Evolutionary conservation across 2,797 vertebrate genomes (phyloP).

Genomic region (Peromyscus attwateri): DNA sequence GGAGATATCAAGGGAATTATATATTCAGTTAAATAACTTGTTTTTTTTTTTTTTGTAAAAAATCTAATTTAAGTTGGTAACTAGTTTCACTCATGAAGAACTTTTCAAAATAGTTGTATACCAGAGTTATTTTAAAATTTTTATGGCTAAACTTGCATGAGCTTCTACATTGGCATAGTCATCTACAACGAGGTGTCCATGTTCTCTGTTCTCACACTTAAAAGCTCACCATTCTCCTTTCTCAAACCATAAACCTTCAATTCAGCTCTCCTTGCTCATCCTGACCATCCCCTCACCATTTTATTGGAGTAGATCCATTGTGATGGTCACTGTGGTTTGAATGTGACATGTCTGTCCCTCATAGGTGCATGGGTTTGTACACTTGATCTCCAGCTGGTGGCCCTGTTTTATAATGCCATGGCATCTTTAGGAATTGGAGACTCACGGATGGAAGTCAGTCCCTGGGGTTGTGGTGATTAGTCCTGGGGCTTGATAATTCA

Average conservation of each 20-base stretch:
- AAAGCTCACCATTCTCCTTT: constrained; percentile 27
- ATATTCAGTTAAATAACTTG: constrained; percentile 32
- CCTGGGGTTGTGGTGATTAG: no score
- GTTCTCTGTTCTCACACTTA: neutral
- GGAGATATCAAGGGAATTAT: neutral
- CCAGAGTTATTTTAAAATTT: constrained; percentile 1
- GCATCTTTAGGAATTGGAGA: neutral
- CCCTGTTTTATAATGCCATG: neutral
- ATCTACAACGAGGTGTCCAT: rapidly evolving
- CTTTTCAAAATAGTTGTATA: neutral
- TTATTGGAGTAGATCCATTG: constrained; percentile 16
- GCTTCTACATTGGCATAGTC: neutral
- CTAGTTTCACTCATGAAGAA: neutral
- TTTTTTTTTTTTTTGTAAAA: neutral
- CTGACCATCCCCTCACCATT: neutral
- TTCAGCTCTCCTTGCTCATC: neutral
- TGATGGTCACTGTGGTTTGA: neutral
- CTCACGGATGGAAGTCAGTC: neutral
- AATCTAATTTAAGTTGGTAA: constrained; percentile 9
- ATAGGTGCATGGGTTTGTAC: neutral
- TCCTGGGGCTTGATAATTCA: neutral
- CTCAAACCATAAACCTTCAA: neutral
- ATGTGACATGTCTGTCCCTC: neutral
- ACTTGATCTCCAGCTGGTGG: neutral
- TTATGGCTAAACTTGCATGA: neutral